A percentile compares a stretch with the other conserved stretches of the same genome.
These are phyloP conservation scores for Stegostoma tigrinum DNA, from an alignment of 2,113 vertebrate species.

Conservation along the genomic window DNA sequence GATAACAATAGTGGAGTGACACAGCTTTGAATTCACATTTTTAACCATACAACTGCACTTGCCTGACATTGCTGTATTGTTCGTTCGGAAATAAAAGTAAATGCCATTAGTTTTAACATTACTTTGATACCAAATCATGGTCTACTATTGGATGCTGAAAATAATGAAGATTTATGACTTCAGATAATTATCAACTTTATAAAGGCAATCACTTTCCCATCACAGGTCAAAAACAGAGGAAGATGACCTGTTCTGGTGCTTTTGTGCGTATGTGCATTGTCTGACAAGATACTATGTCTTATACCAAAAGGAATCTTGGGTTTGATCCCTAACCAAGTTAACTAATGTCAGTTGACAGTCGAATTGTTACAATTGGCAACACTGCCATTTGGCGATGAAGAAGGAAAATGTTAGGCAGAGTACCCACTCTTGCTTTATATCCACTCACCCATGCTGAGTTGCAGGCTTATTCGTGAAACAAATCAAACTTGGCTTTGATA, in stretches of 20 bases:
- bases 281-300: too few species aligned
- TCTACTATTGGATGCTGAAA: background rate
- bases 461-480: background rate
- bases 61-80: background rate
- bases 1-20: background rate
- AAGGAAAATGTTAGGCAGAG: background rate
- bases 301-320: background rate
- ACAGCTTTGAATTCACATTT: background rate
- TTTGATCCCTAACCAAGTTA: background rate
- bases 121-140: background rate
- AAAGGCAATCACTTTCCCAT: background rate
- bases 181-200: background rate
- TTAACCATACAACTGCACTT: too few species aligned
- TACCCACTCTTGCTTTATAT: background rate
- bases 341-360: background rate
- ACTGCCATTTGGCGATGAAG: background rate
- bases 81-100: background rate
- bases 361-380: background rate
- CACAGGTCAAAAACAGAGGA: background rate
- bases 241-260: background rate
- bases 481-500: conserved; percentile 20
- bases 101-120: background rate
- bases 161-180: background rate
- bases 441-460: background rate
- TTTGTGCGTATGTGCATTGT: background rate